Evolutionary conservation across 2,113 vertebrate species (phyloP).

Genomic region (Athene cunicularia): DNA sequence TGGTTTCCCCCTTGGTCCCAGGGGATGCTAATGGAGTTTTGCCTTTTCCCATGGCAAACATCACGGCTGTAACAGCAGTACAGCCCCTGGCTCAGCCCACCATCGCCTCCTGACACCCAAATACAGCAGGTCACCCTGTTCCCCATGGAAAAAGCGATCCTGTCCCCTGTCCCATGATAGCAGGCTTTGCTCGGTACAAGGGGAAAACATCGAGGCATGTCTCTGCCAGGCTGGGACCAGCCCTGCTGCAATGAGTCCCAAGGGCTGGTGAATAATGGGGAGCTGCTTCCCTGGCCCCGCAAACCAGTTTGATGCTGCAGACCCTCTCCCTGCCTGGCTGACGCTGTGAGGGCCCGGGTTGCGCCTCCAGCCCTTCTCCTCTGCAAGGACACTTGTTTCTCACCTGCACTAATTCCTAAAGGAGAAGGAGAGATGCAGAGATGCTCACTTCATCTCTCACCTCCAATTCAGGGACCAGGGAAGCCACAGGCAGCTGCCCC

Average conservation of each 20-base stretch:
- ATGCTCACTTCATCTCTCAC: background rate
- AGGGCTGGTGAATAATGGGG: background rate
- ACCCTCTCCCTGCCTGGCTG: background rate
- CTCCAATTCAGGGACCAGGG: rapidly evolving
- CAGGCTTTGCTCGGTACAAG: background rate
- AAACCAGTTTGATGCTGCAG: background rate
- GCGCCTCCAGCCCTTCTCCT: background rate
- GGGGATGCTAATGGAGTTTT: background rate
- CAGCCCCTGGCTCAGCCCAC: background rate
- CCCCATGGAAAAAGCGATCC: background rate
- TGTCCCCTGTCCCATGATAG: rapidly evolving
- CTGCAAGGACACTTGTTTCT: background rate
- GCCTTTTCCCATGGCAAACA: background rate
- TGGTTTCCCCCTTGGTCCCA: background rate
- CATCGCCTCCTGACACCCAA: background rate
- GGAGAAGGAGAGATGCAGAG: background rate
- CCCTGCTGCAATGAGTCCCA: background rate
- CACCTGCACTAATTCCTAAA: background rate
- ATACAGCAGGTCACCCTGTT: rapidly evolving
- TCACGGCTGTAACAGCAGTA: background rate
- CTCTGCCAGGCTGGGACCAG: background rate
- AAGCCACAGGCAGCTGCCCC: background rate
- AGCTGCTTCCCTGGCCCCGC: background rate
- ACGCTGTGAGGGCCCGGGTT: rapidly evolving
- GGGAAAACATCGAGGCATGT: rapidly evolving